Base-by-base conservation (phyloP, 2,888 invertebrate species). In the Hyposoter dolosus region DNA sequence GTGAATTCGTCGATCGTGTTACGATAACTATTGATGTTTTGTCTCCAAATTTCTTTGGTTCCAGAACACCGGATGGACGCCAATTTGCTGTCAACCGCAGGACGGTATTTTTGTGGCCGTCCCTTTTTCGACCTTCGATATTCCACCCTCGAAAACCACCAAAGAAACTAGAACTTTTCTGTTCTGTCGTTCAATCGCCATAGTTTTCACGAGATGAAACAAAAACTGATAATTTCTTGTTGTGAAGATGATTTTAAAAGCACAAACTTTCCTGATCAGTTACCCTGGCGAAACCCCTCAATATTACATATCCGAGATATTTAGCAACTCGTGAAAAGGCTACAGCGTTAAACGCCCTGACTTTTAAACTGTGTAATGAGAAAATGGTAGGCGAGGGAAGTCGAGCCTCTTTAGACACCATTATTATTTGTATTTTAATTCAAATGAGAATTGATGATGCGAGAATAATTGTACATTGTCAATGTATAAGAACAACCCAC, bases 391-490 rank as follows among this genome's bases (percentile, higher is more conserved):
- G 50, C 60, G 43, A 68, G 69, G 28, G 69, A 78, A 47, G 85
- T 79, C 80, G 68, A 53, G 43, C 56, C 79, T 82, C 60, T 82
- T 75, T 71, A 83, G 79, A 77, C 65, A 60, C 53, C 77, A 60
- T 76, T 71, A 75, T 72, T 72, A 80, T 87, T 84, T 68, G 65
- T 81, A 79, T 81, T 84, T 81, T 60, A 12, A 85, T 85, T 88
- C 74, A 72, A 83, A 83, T 81, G 84, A 79, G 84, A 86, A 88
- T 85, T 88, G 80, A 88, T 85, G 86, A 82, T 66, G 86, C 88
- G 81, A 81, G 79, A 81, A 86, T 88, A 88, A 88, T 88, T 85
- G 81, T 74, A 81, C 81, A 88, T 88, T 86, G 86, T 85, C 71
- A 68, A 78, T 74, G 72, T 66, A 56, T 56, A 82, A 56, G 35